Evolutionary conservation across 2,113 vertebrate species (phyloP), one percentile per base, ranked within the genome.

Genomic region (Laticauda laticaudata): DNA sequence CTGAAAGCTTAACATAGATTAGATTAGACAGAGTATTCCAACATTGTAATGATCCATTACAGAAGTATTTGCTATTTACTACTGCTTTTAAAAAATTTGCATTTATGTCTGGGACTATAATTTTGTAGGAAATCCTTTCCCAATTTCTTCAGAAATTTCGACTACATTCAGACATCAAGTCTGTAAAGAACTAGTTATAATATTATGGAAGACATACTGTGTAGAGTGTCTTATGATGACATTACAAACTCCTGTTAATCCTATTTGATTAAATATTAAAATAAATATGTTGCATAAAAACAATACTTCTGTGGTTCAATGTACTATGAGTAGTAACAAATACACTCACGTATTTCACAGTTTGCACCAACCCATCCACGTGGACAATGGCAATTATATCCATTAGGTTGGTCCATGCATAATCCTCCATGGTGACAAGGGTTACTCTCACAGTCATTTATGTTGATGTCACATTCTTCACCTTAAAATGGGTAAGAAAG

Each of bases 271-370:
- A 81, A 29, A 85, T 48, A 88, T 15, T 15, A 15, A 92, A n/a
- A 85, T 34, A 85, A 43, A 20, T 20, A 87, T 51, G 45, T 43
- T 51, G 3, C 39, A 5, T 18, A 26, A 34, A 12, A 54, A 55
- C 5, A 75, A 21, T 75, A 5, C 3, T 14, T 59, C 24, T 4
- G 45, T 55, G 8, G 1, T 43, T 56, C 39, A 0, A 7, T 21
- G 75, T 64, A 26, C 26, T 15, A 54, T 88, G 87, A 90, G 39
- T 91, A n/a, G 23, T n/a, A 89, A 75, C 12, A 91, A 91, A 39
- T 53, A 54, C 29, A n/a, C 99, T 99, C 97, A 99, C 99, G 98
- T 97, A 99, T 99, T 97, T 99, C 99, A 39, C 99, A 99, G 97
- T 98, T 98, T 88, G 98, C 98, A n/a, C 99, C 99, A 3, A 99